Evolutionary conservation across 2,888 invertebrate genomes (phyloP).

Genomic region (Drosophila parthenogenetica): DNA sequence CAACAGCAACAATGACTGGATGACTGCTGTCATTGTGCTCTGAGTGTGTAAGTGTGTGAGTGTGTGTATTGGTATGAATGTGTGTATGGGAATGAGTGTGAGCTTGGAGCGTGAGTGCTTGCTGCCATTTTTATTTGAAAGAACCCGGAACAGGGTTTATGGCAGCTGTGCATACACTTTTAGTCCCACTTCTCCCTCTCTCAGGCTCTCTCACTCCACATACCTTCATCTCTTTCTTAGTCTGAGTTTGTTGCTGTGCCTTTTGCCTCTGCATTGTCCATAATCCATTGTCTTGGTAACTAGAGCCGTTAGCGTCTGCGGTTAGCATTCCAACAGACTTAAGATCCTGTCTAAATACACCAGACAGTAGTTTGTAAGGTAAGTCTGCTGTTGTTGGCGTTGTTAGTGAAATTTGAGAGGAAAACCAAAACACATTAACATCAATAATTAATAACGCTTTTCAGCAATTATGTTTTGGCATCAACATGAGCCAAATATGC

Average conservation of each 20-base stretch:
- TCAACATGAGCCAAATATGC: neutral
- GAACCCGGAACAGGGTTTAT: constrained; percentile 56
- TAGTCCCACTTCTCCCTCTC: neutral
- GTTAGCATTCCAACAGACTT: constrained; percentile 59
- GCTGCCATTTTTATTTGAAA: constrained; percentile 76
- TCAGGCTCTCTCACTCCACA: constrained; percentile 13
- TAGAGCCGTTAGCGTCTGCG: constrained; percentile 62
- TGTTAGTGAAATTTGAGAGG: constrained; percentile 12
- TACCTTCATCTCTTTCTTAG: constrained; percentile 29
- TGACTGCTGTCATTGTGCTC: constrained; percentile 49
- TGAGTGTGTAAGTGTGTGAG: neutral
- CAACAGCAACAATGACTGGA: constrained; percentile 41
- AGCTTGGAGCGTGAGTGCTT: constrained; percentile 58
- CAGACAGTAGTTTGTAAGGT: constrained; percentile 17
- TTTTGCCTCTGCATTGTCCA: constrained; percentile 16
- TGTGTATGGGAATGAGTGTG: neutral
- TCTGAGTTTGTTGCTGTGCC: constrained; percentile 19
- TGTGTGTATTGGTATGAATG: neutral
- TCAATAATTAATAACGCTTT: constrained; percentile 79
- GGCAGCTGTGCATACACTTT: constrained; percentile 64
- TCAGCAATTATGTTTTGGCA: constrained; percentile 60
- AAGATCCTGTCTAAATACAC: constrained; percentile 6
- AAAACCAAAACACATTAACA: constrained; percentile 53
- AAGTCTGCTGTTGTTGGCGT: constrained; percentile 5
- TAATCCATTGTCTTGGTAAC: constrained; percentile 68